Percentiles rank a stretch among this genome's conserved stretches.
Conservation (phyloP, 2,113 vertebrate species). For the Amphiprion percula region DNA sequence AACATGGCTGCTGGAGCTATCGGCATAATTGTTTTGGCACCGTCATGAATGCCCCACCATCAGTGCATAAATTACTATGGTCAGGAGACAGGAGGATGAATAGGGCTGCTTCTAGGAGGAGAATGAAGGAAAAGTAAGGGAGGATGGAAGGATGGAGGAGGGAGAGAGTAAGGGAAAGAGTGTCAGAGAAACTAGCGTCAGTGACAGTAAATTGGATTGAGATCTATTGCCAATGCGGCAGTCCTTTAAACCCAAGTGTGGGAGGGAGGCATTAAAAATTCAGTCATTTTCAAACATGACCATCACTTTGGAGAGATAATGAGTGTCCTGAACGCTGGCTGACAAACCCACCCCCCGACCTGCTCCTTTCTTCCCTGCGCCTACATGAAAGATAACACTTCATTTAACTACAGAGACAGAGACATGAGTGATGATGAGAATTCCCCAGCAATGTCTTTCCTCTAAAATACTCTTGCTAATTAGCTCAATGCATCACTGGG, state of each 20-base stretch:
- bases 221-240: constrained; percentile 62
- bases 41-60: constrained; percentile 12
- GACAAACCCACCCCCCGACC: constrained; percentile 47
- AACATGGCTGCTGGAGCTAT: constrained; percentile 36
- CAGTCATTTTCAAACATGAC: constrained; percentile 77
- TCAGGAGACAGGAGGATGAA: constrained; percentile 27
- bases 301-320: constrained; percentile 76
- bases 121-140: neutral
- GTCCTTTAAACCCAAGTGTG: constrained; percentile 70
- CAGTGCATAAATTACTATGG: constrained; percentile 38
- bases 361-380: constrained; percentile 24
- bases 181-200: constrained; percentile 33
- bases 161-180: neutral
- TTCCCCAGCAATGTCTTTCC: constrained; percentile 42
- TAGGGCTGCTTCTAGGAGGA: constrained; percentile 21
- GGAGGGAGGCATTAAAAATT: constrained; percentile 73
- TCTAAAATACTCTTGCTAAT: constrained; percentile 61
- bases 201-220: constrained; percentile 60
- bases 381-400: constrained; percentile 70
- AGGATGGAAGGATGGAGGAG: neutral
- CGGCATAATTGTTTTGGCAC: constrained; percentile 60
- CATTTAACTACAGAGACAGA: constrained; percentile 63
- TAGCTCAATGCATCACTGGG: constrained; percentile 46
- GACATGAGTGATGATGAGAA: constrained; percentile 46
- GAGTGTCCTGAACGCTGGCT: constrained; percentile 62